Evolutionary conservation across 2,797 vertebrate genomes (phyloP).

Genomic region (Catostomus latipinnis): DNA sequence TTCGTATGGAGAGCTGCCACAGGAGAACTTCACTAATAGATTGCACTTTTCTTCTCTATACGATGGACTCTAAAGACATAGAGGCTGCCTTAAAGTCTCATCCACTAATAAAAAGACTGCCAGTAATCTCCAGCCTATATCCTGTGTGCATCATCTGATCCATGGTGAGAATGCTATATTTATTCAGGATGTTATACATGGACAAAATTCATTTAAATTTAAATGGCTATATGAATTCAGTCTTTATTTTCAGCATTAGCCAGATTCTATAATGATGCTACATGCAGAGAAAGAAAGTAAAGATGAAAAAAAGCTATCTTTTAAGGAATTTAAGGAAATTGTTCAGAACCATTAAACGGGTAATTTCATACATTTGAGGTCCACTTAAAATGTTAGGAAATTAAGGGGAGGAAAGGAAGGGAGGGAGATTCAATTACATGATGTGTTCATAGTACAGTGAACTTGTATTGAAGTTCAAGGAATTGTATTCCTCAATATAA

Average conservation of each 20-base stretch:
- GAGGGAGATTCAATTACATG: no score
- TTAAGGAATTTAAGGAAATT: neutral
- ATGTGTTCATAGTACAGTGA: no score
- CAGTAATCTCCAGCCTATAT: neutral
- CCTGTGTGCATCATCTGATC: neutral
- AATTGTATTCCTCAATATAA: no score
- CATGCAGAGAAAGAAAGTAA: neutral
- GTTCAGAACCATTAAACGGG: neutral
- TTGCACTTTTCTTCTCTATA: conserved; percentile 20
- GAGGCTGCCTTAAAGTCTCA: neutral
- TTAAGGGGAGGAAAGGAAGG: no score
- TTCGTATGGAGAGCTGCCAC: neutral
- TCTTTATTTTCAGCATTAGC: neutral
- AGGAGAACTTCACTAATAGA: conserved; percentile 26
- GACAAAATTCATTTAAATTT: neutral
- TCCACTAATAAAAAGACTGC: neutral
- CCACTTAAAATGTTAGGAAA: neutral
- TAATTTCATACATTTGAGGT: neutral
- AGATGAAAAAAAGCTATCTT: neutral
- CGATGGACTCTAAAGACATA: neutral
- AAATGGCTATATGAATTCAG: neutral
- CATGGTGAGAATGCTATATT: conserved; percentile 1
- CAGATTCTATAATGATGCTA: neutral
- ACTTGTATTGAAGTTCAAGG: no score
- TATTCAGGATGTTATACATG: neutral